Evolutionary conservation across 2,113 vertebrate species (phyloP).

Genomic region (Atrichornis clamosus): DNA sequence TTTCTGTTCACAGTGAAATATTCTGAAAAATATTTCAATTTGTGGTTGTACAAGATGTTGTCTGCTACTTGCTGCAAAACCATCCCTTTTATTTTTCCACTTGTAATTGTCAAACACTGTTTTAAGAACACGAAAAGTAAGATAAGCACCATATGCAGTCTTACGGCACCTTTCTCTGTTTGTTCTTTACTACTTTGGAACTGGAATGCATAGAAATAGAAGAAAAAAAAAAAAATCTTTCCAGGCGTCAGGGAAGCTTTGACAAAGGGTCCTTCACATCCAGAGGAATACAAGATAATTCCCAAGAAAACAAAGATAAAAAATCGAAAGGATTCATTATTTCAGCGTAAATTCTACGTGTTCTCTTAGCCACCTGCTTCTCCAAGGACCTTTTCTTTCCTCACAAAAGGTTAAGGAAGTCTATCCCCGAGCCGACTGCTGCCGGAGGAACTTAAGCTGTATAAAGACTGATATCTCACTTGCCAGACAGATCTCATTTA

Average conservation of each 20-base stretch:
- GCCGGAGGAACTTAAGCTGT: not conserved
- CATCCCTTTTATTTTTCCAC: not conserved
- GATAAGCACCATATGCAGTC: not conserved
- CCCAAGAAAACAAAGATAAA: not conserved
- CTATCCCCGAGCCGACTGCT: not conserved
- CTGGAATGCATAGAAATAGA: not conserved
- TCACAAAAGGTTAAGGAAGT: not conserved
- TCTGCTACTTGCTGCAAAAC: not conserved
- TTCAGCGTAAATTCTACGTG: not conserved
- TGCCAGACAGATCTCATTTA: not conserved
- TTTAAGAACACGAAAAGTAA: not conserved
- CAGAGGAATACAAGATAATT: not conserved
- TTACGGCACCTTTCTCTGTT: not conserved
- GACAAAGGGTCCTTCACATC: not conserved
- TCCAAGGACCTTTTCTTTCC: not conserved
- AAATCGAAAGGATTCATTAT: not conserved
- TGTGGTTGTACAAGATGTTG: not conserved
- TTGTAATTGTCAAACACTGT: not conserved
- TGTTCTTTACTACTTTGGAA: not conserved
- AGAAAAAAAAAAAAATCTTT: not conserved
- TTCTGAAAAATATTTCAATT: not conserved
- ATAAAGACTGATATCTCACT: not conserved
- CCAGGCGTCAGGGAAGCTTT: not conserved
- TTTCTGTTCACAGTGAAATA: not conserved
- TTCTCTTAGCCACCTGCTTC: not conserved